Percentiles rank a stretch among this genome's conserved stretches.
Conservation (phyloP, 2,797 vertebrate species). For the Chiroxiphia lanceolata region DNA sequence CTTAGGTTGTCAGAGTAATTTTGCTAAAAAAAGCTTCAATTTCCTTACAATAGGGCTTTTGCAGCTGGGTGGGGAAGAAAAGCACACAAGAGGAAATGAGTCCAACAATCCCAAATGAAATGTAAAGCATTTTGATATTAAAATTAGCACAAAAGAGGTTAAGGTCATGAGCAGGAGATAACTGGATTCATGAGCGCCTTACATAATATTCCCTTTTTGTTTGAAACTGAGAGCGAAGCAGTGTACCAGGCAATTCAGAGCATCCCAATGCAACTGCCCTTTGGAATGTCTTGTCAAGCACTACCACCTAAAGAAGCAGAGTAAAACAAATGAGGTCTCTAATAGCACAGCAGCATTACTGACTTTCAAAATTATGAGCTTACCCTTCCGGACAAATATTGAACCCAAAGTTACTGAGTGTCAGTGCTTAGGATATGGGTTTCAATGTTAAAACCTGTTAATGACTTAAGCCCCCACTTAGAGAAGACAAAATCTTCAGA, state of each 20-base stretch:
- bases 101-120: slow-evolving; percentile 14
- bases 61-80: slow-evolving; percentile 29
- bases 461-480: neutral
- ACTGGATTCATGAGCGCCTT: neutral
- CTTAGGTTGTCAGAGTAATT: neutral
- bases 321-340: neutral
- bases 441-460: neutral
- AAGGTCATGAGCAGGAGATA: neutral
- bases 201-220: neutral
- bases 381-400: neutral
- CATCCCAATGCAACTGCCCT: neutral
- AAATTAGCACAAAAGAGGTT: slow-evolving; percentile 46
- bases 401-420: neutral
- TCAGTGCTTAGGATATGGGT: neutral
- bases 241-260: neutral
- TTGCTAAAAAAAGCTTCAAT: neutral
- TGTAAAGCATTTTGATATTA: slow-evolving; percentile 22
- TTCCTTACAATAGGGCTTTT: neutral
- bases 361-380: neutral
- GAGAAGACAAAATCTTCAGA: neutral
- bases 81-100: slow-evolving; percentile 28
- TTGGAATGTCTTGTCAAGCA: neutral
- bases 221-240: neutral
- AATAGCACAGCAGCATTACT: neutral
- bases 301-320: neutral